Conservation (phyloP, 2,113 vertebrate species). For the Chaetorhynchus papuensis region DNA sequence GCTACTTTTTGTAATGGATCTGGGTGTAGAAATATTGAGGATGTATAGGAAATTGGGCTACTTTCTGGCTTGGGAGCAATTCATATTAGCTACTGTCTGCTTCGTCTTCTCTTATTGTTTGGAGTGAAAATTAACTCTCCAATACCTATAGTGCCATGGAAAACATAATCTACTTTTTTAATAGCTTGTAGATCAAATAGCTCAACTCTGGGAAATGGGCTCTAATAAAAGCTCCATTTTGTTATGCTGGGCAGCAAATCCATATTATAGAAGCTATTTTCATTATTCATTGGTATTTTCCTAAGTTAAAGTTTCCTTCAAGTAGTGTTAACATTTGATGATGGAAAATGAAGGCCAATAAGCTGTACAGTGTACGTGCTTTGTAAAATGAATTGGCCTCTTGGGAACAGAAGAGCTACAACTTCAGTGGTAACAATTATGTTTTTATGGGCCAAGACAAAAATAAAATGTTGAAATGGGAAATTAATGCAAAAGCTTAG, state of each 20-base stretch:
- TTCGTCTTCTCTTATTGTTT: background rate
- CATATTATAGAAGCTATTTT: background rate
- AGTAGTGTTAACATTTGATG: slow-evolving; percentile 34
- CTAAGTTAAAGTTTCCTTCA: slow-evolving; percentile 43
- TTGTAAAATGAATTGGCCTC: slow-evolving; percentile 15
- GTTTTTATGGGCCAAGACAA: slow-evolving; percentile 42
- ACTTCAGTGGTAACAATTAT: slow-evolving; percentile 39
- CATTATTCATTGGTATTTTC: slow-evolving; percentile 36
- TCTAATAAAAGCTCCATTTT: slow-evolving; percentile 9
- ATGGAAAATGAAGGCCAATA: slow-evolving; percentile 41
- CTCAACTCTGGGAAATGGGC: background rate
- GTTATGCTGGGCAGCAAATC: background rate
- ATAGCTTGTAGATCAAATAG: background rate
- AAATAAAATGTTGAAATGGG: slow-evolving; percentile 44
- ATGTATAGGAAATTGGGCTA: background rate
- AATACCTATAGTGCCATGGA: background rate
- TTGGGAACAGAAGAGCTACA: slow-evolving; percentile 8
- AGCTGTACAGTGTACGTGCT: background rate
- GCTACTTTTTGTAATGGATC: background rate
- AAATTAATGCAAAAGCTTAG: slow-evolving; percentile 41
- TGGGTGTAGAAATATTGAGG: background rate
- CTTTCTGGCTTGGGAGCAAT: background rate
- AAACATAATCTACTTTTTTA: background rate
- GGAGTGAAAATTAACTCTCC: background rate
- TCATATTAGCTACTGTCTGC: background rate